phyloP scores from a whole-genome alignment of 2,113 vertebrate species.

The Ptilorrhoa leucosticta region DNA sequence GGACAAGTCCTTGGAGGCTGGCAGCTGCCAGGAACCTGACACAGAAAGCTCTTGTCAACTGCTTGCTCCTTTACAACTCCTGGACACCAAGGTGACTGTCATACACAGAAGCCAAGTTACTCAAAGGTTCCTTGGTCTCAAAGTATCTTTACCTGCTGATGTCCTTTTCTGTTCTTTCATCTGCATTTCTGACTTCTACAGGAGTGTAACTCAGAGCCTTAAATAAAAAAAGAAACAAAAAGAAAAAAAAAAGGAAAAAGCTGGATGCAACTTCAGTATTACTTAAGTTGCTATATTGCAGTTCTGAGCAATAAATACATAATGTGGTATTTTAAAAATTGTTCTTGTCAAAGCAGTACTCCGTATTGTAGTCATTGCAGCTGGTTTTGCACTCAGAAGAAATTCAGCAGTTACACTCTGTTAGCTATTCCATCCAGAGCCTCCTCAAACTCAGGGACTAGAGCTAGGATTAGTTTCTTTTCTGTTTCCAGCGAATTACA shows the following conservation, averaged over 20 bases:
- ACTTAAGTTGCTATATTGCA: neutral
- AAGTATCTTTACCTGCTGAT: slow-evolving; percentile 81
- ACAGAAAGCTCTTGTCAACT: neutral
- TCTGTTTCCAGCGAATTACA: neutral
- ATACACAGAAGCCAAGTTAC: neutral
- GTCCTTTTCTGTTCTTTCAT: slow-evolving; percentile 85
- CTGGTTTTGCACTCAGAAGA: neutral
- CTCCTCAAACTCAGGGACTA: neutral
- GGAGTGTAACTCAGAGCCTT: slow-evolving; percentile 92
- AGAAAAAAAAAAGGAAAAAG: neutral
- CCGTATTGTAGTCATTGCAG: neutral
- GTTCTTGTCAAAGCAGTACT: neutral
- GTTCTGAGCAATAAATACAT: neutral
- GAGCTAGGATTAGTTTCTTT: neutral
- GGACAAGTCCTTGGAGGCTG: slow-evolving; percentile 90
- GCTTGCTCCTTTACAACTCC: neutral
- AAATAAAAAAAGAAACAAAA: neutral
- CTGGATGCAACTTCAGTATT: neutral
- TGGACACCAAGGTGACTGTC: neutral
- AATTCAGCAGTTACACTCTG: neutral
- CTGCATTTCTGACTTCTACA: slow-evolving; percentile 83
- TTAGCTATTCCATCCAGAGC: neutral
- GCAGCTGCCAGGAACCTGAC: slow-evolving; percentile 91
- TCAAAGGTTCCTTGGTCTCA: neutral
- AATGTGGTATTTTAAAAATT: neutral